Conservation (phyloP, 2,888 invertebrate species). For the Philereme transversata region DNA sequence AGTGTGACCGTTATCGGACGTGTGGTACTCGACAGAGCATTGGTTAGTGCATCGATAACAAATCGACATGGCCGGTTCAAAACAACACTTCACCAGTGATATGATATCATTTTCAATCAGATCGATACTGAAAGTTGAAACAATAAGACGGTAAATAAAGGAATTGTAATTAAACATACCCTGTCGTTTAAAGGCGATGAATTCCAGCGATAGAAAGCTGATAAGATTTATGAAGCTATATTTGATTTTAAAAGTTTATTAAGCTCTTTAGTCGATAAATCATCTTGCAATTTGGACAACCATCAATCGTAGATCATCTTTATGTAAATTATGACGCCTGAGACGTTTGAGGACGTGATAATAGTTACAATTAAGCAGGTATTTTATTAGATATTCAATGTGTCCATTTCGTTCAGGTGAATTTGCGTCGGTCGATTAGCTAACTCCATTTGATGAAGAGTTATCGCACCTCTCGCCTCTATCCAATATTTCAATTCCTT, state of each 20-base stretch:
- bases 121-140: slow-evolving; percentile 15
- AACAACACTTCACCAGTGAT: slow-evolving; percentile 8
- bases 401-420: slow-evolving; percentile 7
- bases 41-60: slow-evolving; percentile 62
- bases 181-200: slow-evolving; percentile 24
- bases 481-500: slow-evolving; percentile 47
- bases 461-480: slow-evolving; percentile 43
- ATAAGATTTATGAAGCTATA: slow-evolving; percentile 50
- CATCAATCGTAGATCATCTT: slow-evolving; percentile 45
- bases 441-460: slow-evolving; percentile 44
- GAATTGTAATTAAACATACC: slow-evolving; percentile 26
- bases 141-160: slow-evolving; percentile 9
- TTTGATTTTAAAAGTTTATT: slow-evolving; percentile 49
- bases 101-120: slow-evolving; percentile 10
- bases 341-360: slow-evolving; percentile 38
- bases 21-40: slow-evolving; percentile 56
- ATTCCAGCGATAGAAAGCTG: slow-evolving; percentile 45
- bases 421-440: slow-evolving; percentile 20
- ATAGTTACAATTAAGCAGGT: slow-evolving; percentile 41
- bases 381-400: slow-evolving; percentile 25
- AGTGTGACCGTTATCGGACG: slow-evolving; percentile 66
- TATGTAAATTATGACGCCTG: slow-evolving; percentile 40
- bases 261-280: slow-evolving; percentile 58
- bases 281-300: slow-evolving; percentile 47
- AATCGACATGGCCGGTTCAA: slow-evolving; percentile 43